Base-by-base conservation (phyloP, 2,797 vertebrate species). In the Syngnathus acus region DNA sequence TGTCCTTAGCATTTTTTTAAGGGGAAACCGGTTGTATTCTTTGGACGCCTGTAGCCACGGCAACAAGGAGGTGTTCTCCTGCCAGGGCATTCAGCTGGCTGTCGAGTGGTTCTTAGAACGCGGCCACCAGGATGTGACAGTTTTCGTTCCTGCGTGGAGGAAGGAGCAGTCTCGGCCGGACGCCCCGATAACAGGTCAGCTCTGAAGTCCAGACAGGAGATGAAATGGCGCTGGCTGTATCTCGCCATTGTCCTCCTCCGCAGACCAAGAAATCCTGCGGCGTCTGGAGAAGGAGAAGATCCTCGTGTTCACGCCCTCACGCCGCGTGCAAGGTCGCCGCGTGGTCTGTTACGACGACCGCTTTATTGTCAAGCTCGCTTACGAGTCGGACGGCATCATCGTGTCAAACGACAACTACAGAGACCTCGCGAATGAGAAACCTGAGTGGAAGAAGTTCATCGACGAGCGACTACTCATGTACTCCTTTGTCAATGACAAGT, bases 61-160 rank as follows among this genome's bases (percentile, higher is more conserved):
- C 80, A 98, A 98, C 91, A 98, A 98, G 88, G 95, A 97, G 86
- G 93, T 98, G 42, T 98, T 98, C 88, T 98, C 95, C 75, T 98
- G 95, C 86, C 93, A 94, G 81, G 95, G 95, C 75, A 98, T 98
- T 85, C 94, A 94, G 85, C 78, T 98, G 85, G 94, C 95, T 3
- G 95, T 98, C 10, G 93, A 95, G 50, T 98, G 95, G 95, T 96
- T 98, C 88, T 86, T 95, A 73, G 95, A 96, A 84, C 94, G 94
- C 50, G 94, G 94, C 62, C 95, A 98, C 82, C 94, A 93, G 78
- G 93, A 95, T 82, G 78, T 98, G 71, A 98, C 95, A 0, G 95
- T 96, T 75, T 98, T 98, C 82, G 95, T 98, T 37, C 95, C 95
- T 16, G 94, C 95, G 0, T 98, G 95, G 95, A 93, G 95, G 76